phyloP scores from a whole-genome alignment of 2,797 vertebrate species.

The Telmatherina bonti region DNA sequence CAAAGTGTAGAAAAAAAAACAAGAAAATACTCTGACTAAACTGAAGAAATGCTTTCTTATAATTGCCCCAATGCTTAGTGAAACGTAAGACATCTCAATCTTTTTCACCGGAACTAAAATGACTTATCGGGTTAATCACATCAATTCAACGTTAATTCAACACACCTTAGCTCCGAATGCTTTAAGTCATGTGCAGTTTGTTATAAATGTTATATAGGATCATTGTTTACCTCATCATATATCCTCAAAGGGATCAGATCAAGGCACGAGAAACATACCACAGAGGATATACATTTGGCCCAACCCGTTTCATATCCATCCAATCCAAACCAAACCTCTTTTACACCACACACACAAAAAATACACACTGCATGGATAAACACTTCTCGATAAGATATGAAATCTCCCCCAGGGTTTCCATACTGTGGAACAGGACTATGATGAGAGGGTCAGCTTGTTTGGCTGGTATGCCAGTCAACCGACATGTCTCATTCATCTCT shows the following conservation, averaged over 20 bases:
- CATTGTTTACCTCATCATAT: slow-evolving; percentile 32
- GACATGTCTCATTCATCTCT: slow-evolving; percentile 62
- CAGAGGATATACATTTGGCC: slow-evolving; percentile 40
- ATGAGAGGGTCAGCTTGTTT: slow-evolving; percentile 50
- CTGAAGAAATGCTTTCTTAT: slow-evolving; percentile 24
- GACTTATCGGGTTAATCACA: slow-evolving; percentile 25
- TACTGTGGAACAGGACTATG: slow-evolving; percentile 24
- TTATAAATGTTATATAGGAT: slow-evolving; percentile 38
- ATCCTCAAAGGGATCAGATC: slow-evolving; percentile 59
- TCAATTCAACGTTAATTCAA: slow-evolving; percentile 38
- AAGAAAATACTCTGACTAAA: slow-evolving; percentile 10
- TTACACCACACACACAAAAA: background rate
- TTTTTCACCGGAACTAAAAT: slow-evolving; percentile 26
- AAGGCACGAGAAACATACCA: slow-evolving; percentile 21
- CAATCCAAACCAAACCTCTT: slow-evolving; percentile 34
- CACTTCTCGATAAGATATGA: slow-evolving; percentile 24
- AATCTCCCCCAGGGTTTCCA: slow-evolving; percentile 13
- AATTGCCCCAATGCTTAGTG: slow-evolving; percentile 2
- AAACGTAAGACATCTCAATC: slow-evolving; percentile 15
- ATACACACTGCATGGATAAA: background rate
- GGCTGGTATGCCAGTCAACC: slow-evolving; percentile 49
- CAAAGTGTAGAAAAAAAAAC: slow-evolving; percentile 10
- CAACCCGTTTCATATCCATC: slow-evolving; percentile 52
- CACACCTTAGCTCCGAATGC: slow-evolving; percentile 37
- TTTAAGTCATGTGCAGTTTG: slow-evolving; percentile 51